Evolutionary conservation across 2,797 vertebrate species (phyloP).

Genomic region (Morelia viridis): DNA sequence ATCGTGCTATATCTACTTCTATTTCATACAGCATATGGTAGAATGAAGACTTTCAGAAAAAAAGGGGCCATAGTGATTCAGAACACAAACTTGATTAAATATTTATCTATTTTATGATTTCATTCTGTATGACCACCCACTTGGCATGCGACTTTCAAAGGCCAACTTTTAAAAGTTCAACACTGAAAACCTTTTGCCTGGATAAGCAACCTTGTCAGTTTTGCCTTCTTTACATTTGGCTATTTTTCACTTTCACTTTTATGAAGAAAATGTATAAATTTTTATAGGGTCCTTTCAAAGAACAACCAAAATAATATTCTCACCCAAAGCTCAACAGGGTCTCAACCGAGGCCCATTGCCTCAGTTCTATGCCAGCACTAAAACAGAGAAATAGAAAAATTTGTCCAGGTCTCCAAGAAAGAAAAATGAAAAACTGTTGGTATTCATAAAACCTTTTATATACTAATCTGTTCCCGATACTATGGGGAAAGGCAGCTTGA

Average conservation of each 20-base stretch:
- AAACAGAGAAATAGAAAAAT: neutral
- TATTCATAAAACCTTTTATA: too few species aligned
- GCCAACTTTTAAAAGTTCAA: neutral
- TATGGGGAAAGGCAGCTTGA: too few species aligned
- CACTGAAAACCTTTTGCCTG: neutral
- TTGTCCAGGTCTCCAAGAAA: neutral
- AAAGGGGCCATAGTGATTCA: too few species aligned
- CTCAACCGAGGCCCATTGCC: neutral
- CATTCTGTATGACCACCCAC: too few species aligned
- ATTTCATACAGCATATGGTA: too few species aligned
- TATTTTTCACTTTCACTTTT: neutral
- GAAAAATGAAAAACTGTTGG: neutral
- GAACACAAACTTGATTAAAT: too few species aligned
- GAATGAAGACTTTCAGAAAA: too few species aligned
- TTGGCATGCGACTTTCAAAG: too few species aligned
- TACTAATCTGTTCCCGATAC: too few species aligned
- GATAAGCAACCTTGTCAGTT: neutral
- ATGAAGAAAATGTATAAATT: neutral
- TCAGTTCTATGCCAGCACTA: neutral
- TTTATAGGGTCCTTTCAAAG: neutral
- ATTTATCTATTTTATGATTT: too few species aligned
- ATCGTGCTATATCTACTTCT: too few species aligned
- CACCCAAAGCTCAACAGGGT: neutral
- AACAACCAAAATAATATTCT: neutral
- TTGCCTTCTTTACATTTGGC: neutral